Evolutionary conservation across 2,888 invertebrate genomes (phyloP), one percentile per base, ranked within the genome.

Genomic region (Callinectes sapidus): DNA sequence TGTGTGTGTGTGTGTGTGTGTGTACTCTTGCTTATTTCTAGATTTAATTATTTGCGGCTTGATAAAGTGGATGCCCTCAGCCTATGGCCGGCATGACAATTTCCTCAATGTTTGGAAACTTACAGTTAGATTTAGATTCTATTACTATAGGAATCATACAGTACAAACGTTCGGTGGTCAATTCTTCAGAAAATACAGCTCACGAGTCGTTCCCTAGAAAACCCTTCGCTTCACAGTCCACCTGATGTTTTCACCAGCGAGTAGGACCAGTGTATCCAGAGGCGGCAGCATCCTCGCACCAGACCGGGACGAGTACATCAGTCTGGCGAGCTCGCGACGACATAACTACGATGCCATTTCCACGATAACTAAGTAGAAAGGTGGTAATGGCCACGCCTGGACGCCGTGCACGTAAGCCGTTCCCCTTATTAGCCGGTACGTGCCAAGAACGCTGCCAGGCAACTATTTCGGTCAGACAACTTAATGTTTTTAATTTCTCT

Each of bases 321-420:
- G 81, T 14, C 35, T 81, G 81, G 35, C 18, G 81, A 81, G 32
- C 16, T 16, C 81, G 81, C 81, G 81, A 81, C 81, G 81, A 81
- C 81, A 18, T 81, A 81, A 81, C 35, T 14, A 32, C 35, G 81
- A 81, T 35, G 81, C 35, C 35, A 81, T 81, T 81, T 81, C 35
- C 81, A 81, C 35, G 81, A 81, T 81, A 81, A 81, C 81, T 81
- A 81, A 81, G 81, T 81, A 81, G 81, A 35, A 35, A 81, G 81
- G 81, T 28, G 35, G 35, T 81, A 81, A 81, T 81, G 81, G 35
- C 35, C 81, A 81, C 81, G 35, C 81, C 81, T 35, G 35, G 81
- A 81, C 81, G 81, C 81, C 81, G 35, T 35, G 81, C 81, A 81
- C 81, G 81, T 81, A 81, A 81, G 35, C 81, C 35, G 81, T 81